Percentiles rank a stretch among this genome's conserved stretches.
These are phyloP conservation scores for Phrynocephalus guinanensis DNA, from an alignment of 2,797 vertebrate species.

Conservation along the genomic window DNA sequence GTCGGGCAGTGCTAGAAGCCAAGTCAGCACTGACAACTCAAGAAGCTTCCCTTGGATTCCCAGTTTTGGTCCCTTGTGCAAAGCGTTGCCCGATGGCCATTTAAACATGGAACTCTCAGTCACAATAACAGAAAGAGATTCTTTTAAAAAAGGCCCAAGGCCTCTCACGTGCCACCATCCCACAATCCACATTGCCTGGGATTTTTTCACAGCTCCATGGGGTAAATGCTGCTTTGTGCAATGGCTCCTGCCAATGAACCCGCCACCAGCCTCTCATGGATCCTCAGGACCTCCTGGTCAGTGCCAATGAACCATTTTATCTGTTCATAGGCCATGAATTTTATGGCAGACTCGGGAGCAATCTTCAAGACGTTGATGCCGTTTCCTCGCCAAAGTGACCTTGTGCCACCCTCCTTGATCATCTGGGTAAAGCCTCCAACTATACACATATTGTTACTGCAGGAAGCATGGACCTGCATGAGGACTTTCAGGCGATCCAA, in stretches of 20 bases:
- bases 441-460: slow-evolving; percentile 92
- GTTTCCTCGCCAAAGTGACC: slow-evolving; percentile 93
- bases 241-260: slow-evolving; percentile 92
- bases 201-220: slow-evolving; percentile 87
- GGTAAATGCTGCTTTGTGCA: slow-evolving; percentile 97
- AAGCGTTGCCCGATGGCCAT: slow-evolving; percentile 36
- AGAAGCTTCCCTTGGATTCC: slow-evolving; percentile 38
- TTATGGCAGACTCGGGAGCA: slow-evolving; percentile 94
- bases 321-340: slow-evolving; percentile 99
- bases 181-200: slow-evolving; percentile 57
- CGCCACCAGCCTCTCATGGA: slow-evolving; percentile 88
- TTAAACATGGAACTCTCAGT: slow-evolving; percentile 13
- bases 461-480: slow-evolving; percentile 98
- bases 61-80: slow-evolving; percentile 40
- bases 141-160: slow-evolving; percentile 45
- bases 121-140: slow-evolving; percentile 59
- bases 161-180: slow-evolving; percentile 40
- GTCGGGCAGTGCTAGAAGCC: slow-evolving; percentile 40
- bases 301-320: slow-evolving; percentile 90
- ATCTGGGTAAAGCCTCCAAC: slow-evolving; percentile 90
- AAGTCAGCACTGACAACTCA: slow-evolving; percentile 14
- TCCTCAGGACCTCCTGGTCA: slow-evolving; percentile 91
- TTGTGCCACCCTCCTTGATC: slow-evolving; percentile 90
- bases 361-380: slow-evolving; percentile 98
- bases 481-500: slow-evolving; percentile 95